Base-by-base conservation (phyloP, 2,888 invertebrate genomes). In the Drosophila prostipennis region DNA sequence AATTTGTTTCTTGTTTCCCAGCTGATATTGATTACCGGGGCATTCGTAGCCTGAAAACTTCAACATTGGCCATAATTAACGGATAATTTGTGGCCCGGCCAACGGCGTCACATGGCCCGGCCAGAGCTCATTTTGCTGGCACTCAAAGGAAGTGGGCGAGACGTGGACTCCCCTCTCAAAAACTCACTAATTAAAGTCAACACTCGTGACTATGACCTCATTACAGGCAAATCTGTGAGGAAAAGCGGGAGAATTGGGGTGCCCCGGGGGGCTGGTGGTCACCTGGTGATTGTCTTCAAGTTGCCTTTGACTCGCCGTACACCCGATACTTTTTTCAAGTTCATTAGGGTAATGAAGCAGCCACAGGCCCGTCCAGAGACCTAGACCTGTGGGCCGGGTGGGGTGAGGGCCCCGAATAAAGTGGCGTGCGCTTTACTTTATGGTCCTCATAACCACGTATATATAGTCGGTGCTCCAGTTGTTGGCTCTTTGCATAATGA, bases 331-430 rank as follows among this genome's bases (percentile, higher is more conserved):
- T 80, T 81, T 83, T 85, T 84, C 88, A 84, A 87, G 84, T 84
- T 84, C 84, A 84, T 84, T 84, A 84, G 87, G 84, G 88, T 84
- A 84, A 84, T 84, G 84, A 84, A 84, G 86, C 86, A 86, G 83
- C 83, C 86, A 72, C 74, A 73, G 53, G 39, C 40, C 4, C 32
- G 16, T 40, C 56, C 60, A 46, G 43, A 43, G 60, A 55, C 56
- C 72, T 53, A 46, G 59, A 68, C 42, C n/a, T n/a, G n/a, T n/a
- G n/a, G n/a, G n/a, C n/a, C 52, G 6, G 11, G 6, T 10, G 3
- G 14, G 29, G 23, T 56, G 68, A 57, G 58, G 60, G 54, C 48
- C 64, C 46, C 60, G 68, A 37, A 54, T 56, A 64, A 78, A 76
- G 74, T 72, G 70, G 71, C 77, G 69, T 79, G 70, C 70, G 71